phyloP scores from a whole-genome alignment of 2,113 vertebrate genomes.

The Lycocorax pyrrhopterus region DNA sequence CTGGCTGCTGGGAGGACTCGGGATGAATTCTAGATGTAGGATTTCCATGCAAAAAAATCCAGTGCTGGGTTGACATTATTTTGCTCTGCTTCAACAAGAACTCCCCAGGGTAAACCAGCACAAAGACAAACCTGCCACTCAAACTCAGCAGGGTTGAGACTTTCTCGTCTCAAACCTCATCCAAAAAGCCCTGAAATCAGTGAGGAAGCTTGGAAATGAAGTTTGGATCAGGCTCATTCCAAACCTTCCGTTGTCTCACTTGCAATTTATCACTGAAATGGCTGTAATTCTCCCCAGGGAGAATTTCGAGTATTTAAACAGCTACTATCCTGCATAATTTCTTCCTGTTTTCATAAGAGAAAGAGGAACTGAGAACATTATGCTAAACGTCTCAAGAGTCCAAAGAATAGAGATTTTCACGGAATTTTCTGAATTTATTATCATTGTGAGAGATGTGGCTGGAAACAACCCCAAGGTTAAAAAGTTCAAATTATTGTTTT shows the following conservation, averaged over 20 bases:
- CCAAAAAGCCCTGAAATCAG: neutral
- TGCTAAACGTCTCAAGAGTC: conserved; percentile 7
- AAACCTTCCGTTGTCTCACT: conserved; percentile 7
- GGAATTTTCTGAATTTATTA: conserved; percentile 34
- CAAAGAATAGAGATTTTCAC: conserved; percentile 10
- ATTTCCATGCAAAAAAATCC: neutral
- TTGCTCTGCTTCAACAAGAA: neutral
- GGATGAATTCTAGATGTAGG: neutral
- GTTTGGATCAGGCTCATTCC: neutral
- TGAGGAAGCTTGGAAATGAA: neutral
- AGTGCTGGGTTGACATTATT: neutral
- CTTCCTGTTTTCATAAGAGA: conserved; percentile 47
- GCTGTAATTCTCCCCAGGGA: conserved; percentile 38
- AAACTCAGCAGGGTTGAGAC: neutral
- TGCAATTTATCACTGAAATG: conserved; percentile 48
- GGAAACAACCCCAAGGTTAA: conserved; percentile 9
- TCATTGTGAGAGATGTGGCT: neutral
- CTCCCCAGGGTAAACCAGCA: neutral
- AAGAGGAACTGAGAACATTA: conserved; percentile 41
- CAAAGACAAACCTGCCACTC: neutral
- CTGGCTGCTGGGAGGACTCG: neutral
- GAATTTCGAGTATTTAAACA: conserved; percentile 51
- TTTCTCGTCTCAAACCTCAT: neutral
- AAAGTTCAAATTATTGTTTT: neutral
- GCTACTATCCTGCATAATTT: conserved; percentile 37